phyloP scores from a whole-genome alignment of 30 jellyfish, hydroid and myxozoan genomes.

The Sanderia malayensis region DNA sequence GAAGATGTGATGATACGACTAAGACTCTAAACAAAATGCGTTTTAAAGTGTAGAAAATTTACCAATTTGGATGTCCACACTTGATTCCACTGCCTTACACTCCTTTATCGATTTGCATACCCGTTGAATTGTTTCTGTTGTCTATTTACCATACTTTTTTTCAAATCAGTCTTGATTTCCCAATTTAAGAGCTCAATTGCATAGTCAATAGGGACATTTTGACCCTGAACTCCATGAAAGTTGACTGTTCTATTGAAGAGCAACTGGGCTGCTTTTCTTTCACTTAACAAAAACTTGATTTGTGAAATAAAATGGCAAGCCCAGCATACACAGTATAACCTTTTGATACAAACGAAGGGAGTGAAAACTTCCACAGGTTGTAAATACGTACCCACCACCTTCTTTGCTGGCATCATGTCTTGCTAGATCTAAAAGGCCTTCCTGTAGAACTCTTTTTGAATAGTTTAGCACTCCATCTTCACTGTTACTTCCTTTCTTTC shows the following conservation, averaged over 20 bases:
- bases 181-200: conserved; percentile 2
- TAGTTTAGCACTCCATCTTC: neutral
- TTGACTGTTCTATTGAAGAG: neutral
- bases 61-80: neutral
- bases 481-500: too few species aligned
- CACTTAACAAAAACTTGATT: conserved; percentile 4
- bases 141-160: conserved; percentile 2
- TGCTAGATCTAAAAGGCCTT: conserved; percentile 11
- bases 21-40: neutral
- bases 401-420: neutral
- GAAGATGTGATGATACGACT: conserved; percentile 1
- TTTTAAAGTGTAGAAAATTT: too few species aligned
- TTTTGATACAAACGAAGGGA: conserved; percentile 2
- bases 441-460: neutral
- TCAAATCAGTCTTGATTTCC: conserved; percentile 5
- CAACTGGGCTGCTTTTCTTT: neutral
- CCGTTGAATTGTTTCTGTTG: neutral
- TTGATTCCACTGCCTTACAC: neutral
- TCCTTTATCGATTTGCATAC: neutral
- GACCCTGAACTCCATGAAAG: neutral
- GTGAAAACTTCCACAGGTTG: neutral
- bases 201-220: neutral
- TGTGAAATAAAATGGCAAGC: conserved; percentile 5
- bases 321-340: conserved; percentile 17
- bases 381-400: neutral